phyloP scores from a whole-genome alignment of 2,888 invertebrate genomes.

The Corythucha ciliata region DNA sequence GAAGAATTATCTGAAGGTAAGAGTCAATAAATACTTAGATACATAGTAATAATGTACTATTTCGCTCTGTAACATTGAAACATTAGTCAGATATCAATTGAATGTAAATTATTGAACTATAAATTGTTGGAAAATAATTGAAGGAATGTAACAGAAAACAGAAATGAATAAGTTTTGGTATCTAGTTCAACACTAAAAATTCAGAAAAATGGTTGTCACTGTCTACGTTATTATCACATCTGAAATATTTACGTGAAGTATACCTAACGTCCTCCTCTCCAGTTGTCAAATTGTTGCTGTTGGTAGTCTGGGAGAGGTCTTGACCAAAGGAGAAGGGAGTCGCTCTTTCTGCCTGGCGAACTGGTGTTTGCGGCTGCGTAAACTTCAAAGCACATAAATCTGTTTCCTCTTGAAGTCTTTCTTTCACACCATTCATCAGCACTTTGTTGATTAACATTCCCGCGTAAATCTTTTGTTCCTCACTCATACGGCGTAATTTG shows the following conservation, averaged over 20 bases:
- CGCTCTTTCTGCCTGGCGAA: constrained; percentile 13
- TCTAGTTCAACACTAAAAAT: constrained; percentile 19
- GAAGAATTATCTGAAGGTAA: constrained; percentile 22
- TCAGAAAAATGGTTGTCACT: constrained; percentile 20
- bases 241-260: constrained; percentile 10
- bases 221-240: constrained; percentile 12
- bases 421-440: constrained; percentile 19
- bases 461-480: constrained; percentile 17
- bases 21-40: constrained; percentile 8
- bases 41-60: constrained; percentile 7
- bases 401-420: constrained; percentile 23
- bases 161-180: not conserved
- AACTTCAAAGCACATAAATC: constrained; percentile 18
- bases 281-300: constrained; percentile 14
- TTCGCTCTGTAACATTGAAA: constrained; percentile 16
- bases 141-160: constrained; percentile 6
- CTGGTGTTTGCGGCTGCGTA: constrained; percentile 22
- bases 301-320: constrained; percentile 17
- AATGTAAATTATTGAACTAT: constrained; percentile 8
- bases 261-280: constrained; percentile 14
- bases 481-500: constrained; percentile 23
- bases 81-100: constrained; percentile 6
- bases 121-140: too few species aligned
- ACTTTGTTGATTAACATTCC: constrained; percentile 25
- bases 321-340: constrained; percentile 18